Evolutionary conservation across 2,888 invertebrate genomes (phyloP).

Genomic region (Pachymerium ferrugineum): DNA sequence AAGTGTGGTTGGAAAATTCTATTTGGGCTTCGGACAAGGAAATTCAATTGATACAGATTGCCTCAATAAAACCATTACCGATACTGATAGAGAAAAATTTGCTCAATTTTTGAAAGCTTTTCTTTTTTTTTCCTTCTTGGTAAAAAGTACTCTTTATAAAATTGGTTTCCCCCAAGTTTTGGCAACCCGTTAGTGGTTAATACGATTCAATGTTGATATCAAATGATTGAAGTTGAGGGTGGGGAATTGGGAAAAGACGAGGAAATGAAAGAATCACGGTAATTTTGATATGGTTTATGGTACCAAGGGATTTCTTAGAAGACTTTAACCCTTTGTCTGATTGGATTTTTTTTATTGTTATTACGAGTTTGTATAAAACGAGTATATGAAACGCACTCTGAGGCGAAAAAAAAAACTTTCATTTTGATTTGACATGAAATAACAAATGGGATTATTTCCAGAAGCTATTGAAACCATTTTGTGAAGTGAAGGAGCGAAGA

Average conservation of each 20-base stretch:
- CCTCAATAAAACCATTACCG: conserved; percentile 17
- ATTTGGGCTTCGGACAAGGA: conserved; percentile 14
- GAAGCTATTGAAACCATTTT: background rate
- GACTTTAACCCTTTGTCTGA: background rate
- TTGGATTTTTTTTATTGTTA: background rate
- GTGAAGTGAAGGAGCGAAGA: too few relatives aligned
- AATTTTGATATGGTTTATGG: too few relatives aligned
- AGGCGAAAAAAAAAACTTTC: background rate
- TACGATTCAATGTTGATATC: background rate
- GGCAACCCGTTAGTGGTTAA: background rate
- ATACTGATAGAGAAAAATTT: conserved; percentile 4
- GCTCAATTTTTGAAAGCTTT: background rate
- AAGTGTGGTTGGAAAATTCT: conserved; percentile 15
- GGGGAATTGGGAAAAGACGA: too few relatives aligned
- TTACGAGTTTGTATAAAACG: background rate
- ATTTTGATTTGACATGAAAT: background rate
- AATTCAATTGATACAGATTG: conserved; percentile 24
- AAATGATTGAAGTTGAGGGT: background rate
- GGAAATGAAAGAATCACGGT: too few relatives aligned
- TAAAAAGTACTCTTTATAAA: background rate
- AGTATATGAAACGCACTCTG: background rate
- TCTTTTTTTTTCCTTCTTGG: background rate
- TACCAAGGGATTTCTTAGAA: too few relatives aligned
- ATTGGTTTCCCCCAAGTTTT: too few relatives aligned
- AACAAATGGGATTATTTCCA: background rate